These are phyloP conservation scores for Catocala sponsa DNA, from an alignment of 2,888 invertebrate genomes.

Conservation along the genomic window DNA sequence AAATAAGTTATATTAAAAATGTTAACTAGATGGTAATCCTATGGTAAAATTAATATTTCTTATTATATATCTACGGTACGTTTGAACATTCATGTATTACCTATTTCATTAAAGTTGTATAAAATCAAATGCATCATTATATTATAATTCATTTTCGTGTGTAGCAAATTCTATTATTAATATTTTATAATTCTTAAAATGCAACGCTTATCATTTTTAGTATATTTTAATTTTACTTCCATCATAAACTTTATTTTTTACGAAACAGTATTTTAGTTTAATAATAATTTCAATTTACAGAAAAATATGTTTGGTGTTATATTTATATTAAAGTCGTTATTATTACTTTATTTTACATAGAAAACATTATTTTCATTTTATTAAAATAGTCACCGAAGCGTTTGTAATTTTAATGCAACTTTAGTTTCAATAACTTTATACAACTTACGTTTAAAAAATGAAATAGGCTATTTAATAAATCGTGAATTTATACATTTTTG, in stretches of 20 bases:
- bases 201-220: slow-evolving; percentile 37
- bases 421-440: slow-evolving; percentile 29
- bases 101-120: slow-evolving; percentile 46
- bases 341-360: slow-evolving; percentile 37
- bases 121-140: slow-evolving; percentile 38
- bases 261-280: slow-evolving; percentile 32
- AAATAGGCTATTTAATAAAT: slow-evolving; percentile 37
- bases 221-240: slow-evolving; percentile 23
- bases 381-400: slow-evolving; percentile 47
- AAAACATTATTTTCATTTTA: slow-evolving; percentile 46
- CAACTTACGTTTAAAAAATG: slow-evolving; percentile 43
- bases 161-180: slow-evolving; percentile 36
- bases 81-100: slow-evolving; percentile 47
- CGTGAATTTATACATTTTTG: slow-evolving; percentile 45
- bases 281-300: slow-evolving; percentile 31
- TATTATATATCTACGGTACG: slow-evolving; percentile 41
- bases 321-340: slow-evolving; percentile 31
- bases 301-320: slow-evolving; percentile 52
- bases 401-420: slow-evolving; percentile 37
- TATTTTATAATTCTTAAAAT: slow-evolving; percentile 40
- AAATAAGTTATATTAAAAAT: slow-evolving; percentile 46
- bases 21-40: slow-evolving; percentile 45
- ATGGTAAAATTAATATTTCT: slow-evolving; percentile 41
- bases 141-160: slow-evolving; percentile 28
- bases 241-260: slow-evolving; percentile 31